Base-by-base conservation (phyloP, 2,113 vertebrate genomes). In the Labeo catla region DNA sequence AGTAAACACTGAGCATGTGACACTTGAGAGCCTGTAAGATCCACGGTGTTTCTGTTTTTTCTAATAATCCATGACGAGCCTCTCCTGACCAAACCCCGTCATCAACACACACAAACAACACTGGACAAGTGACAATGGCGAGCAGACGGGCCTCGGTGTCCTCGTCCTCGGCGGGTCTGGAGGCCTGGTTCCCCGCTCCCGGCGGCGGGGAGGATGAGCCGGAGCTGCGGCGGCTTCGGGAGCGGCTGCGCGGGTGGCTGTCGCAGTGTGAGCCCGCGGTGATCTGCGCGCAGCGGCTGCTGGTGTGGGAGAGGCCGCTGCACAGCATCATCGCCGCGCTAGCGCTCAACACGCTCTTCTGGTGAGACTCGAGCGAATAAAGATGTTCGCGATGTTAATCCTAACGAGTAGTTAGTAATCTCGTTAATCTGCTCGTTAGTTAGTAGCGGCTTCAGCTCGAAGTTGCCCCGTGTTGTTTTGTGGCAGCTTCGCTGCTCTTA, bases 221-320 rank as follows among this genome's bases (percentile, higher is more conserved):
- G 65, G 94, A 95, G 93, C 93, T 95, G 0, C 87, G 91, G 77
- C 89, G 91, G 45, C 87, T 97, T 89, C 92, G 95, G 90, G 95
- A 96, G 90, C 91, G 94, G 77, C 95, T 98, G 59, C 94, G 95
- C 85, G 95, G 93, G 52, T 96, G 96, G 96, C 86, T 96, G 79
- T 88, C 87, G 85, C 95, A 89, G 84, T 93, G 95, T 45, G 98
- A 97, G 92, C 93, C 95, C 36, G 93, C 90, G 88, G 90, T 98
- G 91, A 93, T 94, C 70, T 94, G 94, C 85, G 90, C 93, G 89
- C 97, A 98, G 96, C 92, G 96, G 88, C 94, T 98, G 87, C 91
- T 98, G 91, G 98, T 99, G 43, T 98, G 97, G 97, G 97, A 99
- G 94, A 97, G 95, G 94, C 97, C 97, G 86, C 90, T 98, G 86